Percentiles rank a stretch among this genome's conserved stretches.
These are phyloP conservation scores for Gryllus bimaculatus DNA, from an alignment of 1,140 invertebrate genomes.

Conservation along the genomic window DNA sequence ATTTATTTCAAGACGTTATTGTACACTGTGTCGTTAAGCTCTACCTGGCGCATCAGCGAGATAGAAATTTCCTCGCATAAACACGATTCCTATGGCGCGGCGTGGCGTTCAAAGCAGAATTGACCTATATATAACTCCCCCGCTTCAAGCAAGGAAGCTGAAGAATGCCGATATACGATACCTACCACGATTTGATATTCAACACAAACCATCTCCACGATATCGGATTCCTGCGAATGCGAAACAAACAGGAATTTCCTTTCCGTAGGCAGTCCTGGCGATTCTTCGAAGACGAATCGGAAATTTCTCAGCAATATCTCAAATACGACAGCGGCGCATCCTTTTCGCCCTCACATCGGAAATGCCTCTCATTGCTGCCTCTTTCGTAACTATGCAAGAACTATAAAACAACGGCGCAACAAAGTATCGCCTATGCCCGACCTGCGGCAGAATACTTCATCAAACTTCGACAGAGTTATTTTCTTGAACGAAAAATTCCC, in stretches of 20 bases:
- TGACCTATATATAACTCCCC: too few relatives aligned
- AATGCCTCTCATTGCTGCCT: background rate
- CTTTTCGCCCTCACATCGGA: background rate
- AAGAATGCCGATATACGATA: too few relatives aligned
- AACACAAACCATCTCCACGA: background rate
- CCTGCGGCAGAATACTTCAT: background rate
- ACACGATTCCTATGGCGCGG: too few relatives aligned
- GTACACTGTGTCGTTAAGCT: too few relatives aligned
- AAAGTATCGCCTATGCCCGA: background rate
- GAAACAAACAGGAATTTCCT: background rate
- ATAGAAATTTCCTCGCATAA: too few relatives aligned
- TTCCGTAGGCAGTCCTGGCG: background rate
- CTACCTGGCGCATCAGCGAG: too few relatives aligned
- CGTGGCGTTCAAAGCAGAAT: too few relatives aligned
- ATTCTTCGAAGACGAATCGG: background rate
- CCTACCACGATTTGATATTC: too few relatives aligned
- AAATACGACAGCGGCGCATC: background rate
- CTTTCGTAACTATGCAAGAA: background rate
- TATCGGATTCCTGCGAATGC: background rate
- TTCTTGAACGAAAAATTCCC: background rate
- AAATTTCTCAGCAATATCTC: constrained; percentile 1
- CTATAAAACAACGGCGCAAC: background rate
- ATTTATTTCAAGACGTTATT: too few relatives aligned
- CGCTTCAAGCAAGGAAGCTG: too few relatives aligned
- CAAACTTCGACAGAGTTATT: background rate